Evolutionary conservation across 2,113 vertebrate species (phyloP).

Genomic region (Salvator merianae): DNA sequence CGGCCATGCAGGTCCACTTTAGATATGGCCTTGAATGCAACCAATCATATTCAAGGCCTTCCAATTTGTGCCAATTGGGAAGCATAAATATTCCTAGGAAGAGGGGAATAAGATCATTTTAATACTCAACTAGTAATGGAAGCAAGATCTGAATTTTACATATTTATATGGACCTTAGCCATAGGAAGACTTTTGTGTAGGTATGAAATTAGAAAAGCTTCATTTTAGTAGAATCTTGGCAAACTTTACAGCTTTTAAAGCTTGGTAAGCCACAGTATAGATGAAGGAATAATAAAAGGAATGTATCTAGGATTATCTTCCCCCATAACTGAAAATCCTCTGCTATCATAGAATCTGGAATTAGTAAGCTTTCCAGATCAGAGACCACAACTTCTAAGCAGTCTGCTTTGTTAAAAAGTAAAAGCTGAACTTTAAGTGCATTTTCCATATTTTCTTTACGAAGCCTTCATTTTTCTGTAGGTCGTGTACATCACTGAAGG

Average conservation of each 20-base stretch:
- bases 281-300: not conserved
- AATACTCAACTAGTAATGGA: too few relatives aligned
- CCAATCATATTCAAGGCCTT: too few relatives aligned
- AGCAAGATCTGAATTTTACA: not conserved
- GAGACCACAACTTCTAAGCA: not conserved
- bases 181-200: not conserved
- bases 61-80: too few relatives aligned
- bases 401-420: not conserved
- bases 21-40: too few relatives aligned
- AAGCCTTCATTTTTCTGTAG: too few relatives aligned
- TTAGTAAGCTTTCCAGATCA: not conserved
- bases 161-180: not conserved
- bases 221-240: not conserved
- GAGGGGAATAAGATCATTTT: too few relatives aligned
- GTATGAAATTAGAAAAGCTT: not conserved
- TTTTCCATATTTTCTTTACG: too few relatives aligned
- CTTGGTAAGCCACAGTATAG: not conserved
- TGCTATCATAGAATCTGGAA: not conserved
- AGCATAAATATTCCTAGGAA: too few relatives aligned
- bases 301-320: not conserved
- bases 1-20: too few relatives aligned
- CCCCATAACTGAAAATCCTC: not conserved
- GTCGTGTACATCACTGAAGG: too few relatives aligned
- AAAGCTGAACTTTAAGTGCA: not conserved
- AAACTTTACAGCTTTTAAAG: not conserved